Base-by-base conservation (phyloP, 2,797 vertebrate species). In the Trichosurus vulpecula region DNA sequence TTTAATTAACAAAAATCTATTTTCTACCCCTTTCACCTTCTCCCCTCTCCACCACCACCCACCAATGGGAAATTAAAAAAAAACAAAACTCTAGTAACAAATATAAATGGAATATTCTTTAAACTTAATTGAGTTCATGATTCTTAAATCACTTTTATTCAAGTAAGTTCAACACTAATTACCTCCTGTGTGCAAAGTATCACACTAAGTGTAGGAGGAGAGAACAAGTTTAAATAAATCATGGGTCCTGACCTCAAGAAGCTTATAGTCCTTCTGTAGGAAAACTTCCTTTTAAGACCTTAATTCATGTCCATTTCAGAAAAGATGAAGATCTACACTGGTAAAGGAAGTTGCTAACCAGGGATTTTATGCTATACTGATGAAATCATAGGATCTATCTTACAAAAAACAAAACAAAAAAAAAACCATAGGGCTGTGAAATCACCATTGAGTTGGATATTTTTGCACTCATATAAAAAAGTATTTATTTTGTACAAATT, bases 361-460 rank as follows among this genome's bases (percentile, higher is more conserved):
- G 66, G 19, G n/a, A 47, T 19, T 81, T 81, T 25, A 81, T 81
- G 22, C n/a, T 47, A 47, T 81, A 41, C 66, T 47, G 66, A 81
- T 41, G 66, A 81, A 81, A 81, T 81, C 66, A 81, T 1, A 81
- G 19, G n/a, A 81, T 6, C 8, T 81, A 16, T 81, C n/a, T 41
- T 41, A 57, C 0, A 81, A 41, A 81, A 74, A n/a, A 74, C 6
- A 74, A 66, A 5, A 58, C 10, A 56, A 56, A 56, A 56, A 58
- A 35, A 66, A n/a, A 66, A n/a, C 8, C 47, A 5, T 47, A 47
- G 6, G 16, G 19, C 25, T 81, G 61, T 22, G 41, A 95, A 91
- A 92, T 91, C 12, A 95, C 30, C 12, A 87, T 52, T 90, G 52
- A 55, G 93, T 92, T 93, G 53, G 94, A 92, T 93, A 41, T 81